Evolutionary conservation across 1,140 invertebrate genomes (phyloP), one percentile per base, ranked within the genome.

Genomic region (Rhopalosiphum padi): DNA sequence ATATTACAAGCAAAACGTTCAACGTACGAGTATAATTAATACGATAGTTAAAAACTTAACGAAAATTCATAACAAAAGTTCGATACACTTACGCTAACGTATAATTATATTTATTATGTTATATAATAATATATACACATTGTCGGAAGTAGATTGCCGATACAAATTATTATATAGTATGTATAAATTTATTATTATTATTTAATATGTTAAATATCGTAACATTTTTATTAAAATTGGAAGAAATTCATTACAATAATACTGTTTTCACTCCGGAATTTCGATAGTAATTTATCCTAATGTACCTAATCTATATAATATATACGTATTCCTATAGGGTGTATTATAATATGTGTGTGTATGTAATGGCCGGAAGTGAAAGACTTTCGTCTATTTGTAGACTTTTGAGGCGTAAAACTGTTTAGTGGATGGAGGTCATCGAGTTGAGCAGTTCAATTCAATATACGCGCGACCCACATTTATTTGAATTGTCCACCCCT

Each of bases 41-140:
- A 90, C 37, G 46, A 94, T 91, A 86, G 41, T 53, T 53, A 85
- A 90, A 83, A 94, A 87, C 51, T 82, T 89, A 91, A 90, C 88
- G 83, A 87, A 55, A 85, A 86, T 90, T 43, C 90, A 94, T 94
- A 94, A 96, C 68, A 92, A 51, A 92, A 83, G 60, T 91, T 90
- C 35, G 51, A 90, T 90, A 90, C 51, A 90, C 53, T 55, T 55
- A 89, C 25, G 30, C 86, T 88, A 51, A 88, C 48, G 87, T 23
- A 51, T 51, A 88, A 86, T 86, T 86, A 46, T 46, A 86, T 25
- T 85, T 85, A 41, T 86, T 86, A 46, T 41, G 85, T 46, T 46
- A 85, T 46, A 37, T 51, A 51, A 46, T 46, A 46, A 51, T 51
- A 82, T 82, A 35, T 86, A 86, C 43, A 46, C 37, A 41, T 85